Evolutionary conservation across 2,888 invertebrate genomes (phyloP).

Genomic region (Strigamia crassipes): DNA sequence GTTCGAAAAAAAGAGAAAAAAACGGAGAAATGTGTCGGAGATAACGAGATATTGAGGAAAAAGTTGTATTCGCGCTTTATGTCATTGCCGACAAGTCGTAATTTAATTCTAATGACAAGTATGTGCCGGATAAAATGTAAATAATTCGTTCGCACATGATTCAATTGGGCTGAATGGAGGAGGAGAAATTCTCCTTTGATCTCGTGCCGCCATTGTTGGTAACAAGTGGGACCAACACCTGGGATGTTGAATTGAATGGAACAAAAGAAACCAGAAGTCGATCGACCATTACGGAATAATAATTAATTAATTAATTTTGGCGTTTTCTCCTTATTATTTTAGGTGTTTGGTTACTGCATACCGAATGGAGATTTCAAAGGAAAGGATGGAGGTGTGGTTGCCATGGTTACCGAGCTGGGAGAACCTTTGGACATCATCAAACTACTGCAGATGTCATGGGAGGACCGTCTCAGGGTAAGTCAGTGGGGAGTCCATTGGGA

Average conservation of each 20-base stretch:
- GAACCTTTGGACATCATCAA: conserved; percentile 61
- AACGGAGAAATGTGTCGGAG: not conserved
- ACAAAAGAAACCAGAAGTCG: not conserved
- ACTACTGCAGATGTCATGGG: conserved; percentile 62
- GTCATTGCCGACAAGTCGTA: conserved; percentile 12
- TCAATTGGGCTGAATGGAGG: not conserved
- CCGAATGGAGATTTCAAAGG: conserved; percentile 56
- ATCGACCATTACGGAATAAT: not conserved
- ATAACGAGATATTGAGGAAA: not conserved
- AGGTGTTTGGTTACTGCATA: conserved; percentile 61
- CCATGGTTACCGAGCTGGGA: conserved; percentile 61
- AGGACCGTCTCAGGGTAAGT: conserved; percentile 61
- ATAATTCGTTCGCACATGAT: not conserved
- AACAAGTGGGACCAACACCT: conserved; percentile 6
- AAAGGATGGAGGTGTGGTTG: conserved; percentile 54
- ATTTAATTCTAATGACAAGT: not conserved
- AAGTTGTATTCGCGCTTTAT: not conserved
- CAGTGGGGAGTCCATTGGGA: not conserved
- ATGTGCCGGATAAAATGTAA: not conserved
- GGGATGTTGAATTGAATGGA: not conserved
- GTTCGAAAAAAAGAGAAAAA: not conserved
- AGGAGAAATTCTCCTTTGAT: not conserved
- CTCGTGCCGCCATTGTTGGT: conserved; percentile 19
- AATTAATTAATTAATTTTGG: conserved; percentile 45
- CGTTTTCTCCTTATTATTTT: conserved; percentile 50